Base-by-base conservation (phyloP, 2,113 vertebrate genomes). In the Brachyhypopomus gauderio region DNA sequence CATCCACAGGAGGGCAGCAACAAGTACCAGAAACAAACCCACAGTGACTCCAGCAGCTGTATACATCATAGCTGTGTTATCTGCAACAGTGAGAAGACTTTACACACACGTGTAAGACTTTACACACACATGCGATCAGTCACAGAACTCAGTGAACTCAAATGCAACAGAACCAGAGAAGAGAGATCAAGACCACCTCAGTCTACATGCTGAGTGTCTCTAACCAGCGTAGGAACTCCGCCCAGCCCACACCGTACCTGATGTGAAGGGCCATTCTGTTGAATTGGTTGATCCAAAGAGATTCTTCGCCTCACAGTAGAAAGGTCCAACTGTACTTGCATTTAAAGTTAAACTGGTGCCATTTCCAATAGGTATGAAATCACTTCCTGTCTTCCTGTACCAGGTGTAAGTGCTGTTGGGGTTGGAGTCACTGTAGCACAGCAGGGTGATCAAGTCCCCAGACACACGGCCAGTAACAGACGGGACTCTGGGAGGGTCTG, bases 221-320 rank as follows among this genome's bases (percentile, higher is more conserved):
- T 52, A 14, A 52, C 45, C 6, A 25, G 6, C 0, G 16, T 5
- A 38, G 30, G 19, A 22, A 34, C 2, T 60, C 11, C 48, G 20
- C 1, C 27, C 38, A 52, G 12, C 22, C 64, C 58, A 36, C n/a
- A 56, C 2, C 3, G 59, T 59, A 81, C 72, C 79, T 74, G 62
- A 20, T n/a, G 45, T 8, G 41, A 30, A 0, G n/a, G 1, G 0
- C 62, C 62, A 75, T 16, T 27, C 55, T 1, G 82, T 36, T 72
- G 82, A 79, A 66, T 30, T 71, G 3, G 22, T 9, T 6, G 52
- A 70, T 25, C 82, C 82, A 55, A 71, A 52, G 6, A 2, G 5
- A 64, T 84, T 84, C 1, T 0, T 38, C n/a, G 77, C 82, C 59
- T 22, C 55, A 71, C 82, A 84, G 72, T 27, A 62, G 30, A 73